Evolutionary conservation across 2,888 invertebrate species (phyloP).

Genomic region (Sinodicranocentrus sp.): DNA sequence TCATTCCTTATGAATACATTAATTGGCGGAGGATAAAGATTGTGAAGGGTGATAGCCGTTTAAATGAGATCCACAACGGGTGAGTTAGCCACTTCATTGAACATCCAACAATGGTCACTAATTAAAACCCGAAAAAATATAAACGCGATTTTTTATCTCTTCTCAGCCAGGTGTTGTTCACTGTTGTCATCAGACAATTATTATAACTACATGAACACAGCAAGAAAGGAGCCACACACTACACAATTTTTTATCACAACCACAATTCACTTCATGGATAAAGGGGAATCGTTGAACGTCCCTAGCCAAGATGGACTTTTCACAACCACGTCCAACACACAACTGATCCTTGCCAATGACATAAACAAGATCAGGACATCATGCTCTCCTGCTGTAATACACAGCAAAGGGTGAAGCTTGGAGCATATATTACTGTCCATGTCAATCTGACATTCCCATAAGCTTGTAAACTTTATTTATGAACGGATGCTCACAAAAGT

Average conservation of each 20-base stretch:
- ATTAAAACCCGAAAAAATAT: slow-evolving; percentile 49
- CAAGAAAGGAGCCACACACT: neutral
- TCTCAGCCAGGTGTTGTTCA: too few species aligned
- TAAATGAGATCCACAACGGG: slow-evolving; percentile 23
- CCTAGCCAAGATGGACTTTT: too few species aligned
- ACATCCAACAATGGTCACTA: slow-evolving; percentile 44
- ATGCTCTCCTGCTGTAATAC: too few species aligned
- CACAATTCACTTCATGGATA: neutral
- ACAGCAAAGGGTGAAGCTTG: too few species aligned
- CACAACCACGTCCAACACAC: slow-evolving; percentile 27
- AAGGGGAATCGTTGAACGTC: too few species aligned
- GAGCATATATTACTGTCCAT: too few species aligned
- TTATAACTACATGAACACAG: slow-evolving; percentile 2
- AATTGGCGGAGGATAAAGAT: slow-evolving; percentile 31
- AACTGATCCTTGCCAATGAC: slow-evolving; percentile 47
- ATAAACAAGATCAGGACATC: slow-evolving; percentile 36
- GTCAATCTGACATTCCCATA: too few species aligned
- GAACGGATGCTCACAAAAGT: slow-evolving; percentile 33
- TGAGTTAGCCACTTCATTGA: neutral
- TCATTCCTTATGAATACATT: slow-evolving; percentile 44
- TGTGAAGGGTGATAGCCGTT: neutral
- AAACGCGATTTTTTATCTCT: neutral
- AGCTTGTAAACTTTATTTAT: slow-evolving; percentile 27
- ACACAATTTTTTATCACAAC: neutral
- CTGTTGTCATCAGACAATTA: too few species aligned